Base-by-base conservation (phyloP, 2,797 vertebrate genomes). In the Melanotaenia maccullochi region DNA sequence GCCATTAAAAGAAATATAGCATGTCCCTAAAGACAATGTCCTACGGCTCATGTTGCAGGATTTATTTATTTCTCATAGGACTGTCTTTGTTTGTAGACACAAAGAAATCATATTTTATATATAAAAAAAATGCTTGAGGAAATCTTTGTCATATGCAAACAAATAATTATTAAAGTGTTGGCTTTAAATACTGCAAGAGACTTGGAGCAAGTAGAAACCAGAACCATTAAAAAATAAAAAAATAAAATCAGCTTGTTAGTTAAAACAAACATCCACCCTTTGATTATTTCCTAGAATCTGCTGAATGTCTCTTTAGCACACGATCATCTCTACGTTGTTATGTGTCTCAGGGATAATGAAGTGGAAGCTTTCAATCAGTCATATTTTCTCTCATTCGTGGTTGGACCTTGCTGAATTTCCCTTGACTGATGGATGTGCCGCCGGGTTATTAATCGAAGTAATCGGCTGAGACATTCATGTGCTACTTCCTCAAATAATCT, bases 401-500 rank as follows among this genome's bases (percentile, higher is more conserved):
- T 80, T 44, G 28, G 60, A 65, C 66, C 69, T 64, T 74, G 72
- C 79, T 67, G 85, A 82, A 82, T 87, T 83, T 85, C 85, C 86
- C 71, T 79, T 83, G 79, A 85, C 75, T 85, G 85, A 91, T 88
- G 89, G 75, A 81, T 76, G 65, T 59, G 51, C 80, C 62, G 52
- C 76, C 65, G 87, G 88, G 79, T 88, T 87, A 91, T 92, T 93
- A 91, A 90, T 85, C 86, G 85, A 90, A 83, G 87, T 90, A 90
- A 92, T 92, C 84, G 49, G 82, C 63, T 72, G 70, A 74, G 51
- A 85, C 54, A 81, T 64, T 36, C 65, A 71, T 60, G 54, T 60
- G 40, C 25, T 9, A 25, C 52, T 51, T 77, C 64, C 57, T 85
- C 22, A 57, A 40, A 61, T 71, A 42, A 30, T 69, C 60, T 69